Conservation (phyloP, 2,797 vertebrate genomes). For the Urosaurus nigricauda region DNA sequence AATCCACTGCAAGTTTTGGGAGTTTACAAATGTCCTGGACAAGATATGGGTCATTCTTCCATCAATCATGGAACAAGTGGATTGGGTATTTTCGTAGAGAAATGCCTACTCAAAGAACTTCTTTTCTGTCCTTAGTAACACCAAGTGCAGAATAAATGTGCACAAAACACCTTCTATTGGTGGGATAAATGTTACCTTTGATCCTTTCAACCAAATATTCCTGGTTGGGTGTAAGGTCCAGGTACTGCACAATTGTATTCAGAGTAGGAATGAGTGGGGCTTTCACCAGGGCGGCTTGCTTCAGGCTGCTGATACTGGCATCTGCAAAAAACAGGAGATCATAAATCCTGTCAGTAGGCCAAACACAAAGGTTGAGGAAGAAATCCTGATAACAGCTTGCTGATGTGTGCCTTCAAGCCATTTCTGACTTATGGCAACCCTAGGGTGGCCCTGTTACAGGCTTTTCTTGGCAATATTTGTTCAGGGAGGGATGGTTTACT, state of each 20-base stretch:
- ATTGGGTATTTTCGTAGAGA: too few relatives aligned
- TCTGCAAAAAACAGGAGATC: constrained; percentile 79
- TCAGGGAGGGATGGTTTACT: too few relatives aligned
- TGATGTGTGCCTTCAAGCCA: too few relatives aligned
- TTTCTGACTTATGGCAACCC: too few relatives aligned
- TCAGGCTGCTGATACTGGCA: constrained; percentile 94
- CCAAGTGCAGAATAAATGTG: fast-evolving
- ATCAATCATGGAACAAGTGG: too few relatives aligned
- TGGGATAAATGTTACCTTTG: constrained; percentile 81
- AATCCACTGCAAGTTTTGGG: background rate
- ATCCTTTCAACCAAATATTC: constrained; percentile 95
- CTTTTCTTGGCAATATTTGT: too few relatives aligned
- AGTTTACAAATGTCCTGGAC: background rate
- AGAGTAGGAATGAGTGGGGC: constrained; percentile 91
- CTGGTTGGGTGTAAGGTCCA: constrained; percentile 94
- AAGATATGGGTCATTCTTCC: too few relatives aligned
- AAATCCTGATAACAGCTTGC: too few relatives aligned
- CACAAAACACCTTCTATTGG: fast-evolving
- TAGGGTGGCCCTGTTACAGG: too few relatives aligned
- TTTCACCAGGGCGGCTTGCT: constrained; percentile 94
- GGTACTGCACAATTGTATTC: constrained; percentile 92
- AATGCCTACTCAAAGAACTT: background rate
- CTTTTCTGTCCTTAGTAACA: background rate
- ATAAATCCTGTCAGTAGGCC: background rate
- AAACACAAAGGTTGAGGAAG: background rate